Evolutionary conservation across 2,888 invertebrate species (phyloP), one percentile per base, ranked within the genome.

Genomic region (Gortyna flavago): DNA sequence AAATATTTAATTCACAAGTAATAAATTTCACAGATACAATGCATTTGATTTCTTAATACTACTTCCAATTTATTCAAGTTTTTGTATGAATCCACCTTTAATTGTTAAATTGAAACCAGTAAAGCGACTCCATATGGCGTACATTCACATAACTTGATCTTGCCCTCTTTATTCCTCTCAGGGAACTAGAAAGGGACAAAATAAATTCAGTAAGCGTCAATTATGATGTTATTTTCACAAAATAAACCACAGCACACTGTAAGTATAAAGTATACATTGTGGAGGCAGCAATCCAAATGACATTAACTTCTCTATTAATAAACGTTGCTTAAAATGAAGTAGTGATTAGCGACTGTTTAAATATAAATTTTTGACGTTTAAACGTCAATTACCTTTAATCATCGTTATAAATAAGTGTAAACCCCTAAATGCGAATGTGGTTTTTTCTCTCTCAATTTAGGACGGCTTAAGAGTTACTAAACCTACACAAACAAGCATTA

Each of bases 11-110:
- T 44, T 75, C 6, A 48, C 8, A 3, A 44, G 11, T 35, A 35
- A 35, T 35, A 32, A 18, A 44, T 35, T 9, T 59, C 21, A 32
- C 35, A 29, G 11, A 7, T 21, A n/a, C 5, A 57, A 32, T 44
- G 16, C 4, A n/a, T 29, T 21, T 1, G 0, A 21, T 74, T 48
- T 44, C 18, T 41, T 66, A 25, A 32, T 66, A 8, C 29, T n/a
- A 35, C 5, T 32, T 51, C 16, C 13, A n/a, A 35, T 72, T 85
- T 59, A 65, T 73, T 81, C 7, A 75, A 35, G 41, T 72, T 77
- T 72, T 78, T 72, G 72, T 86, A 72, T 86, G 84, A 83, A 75
- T 70, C 41, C 48, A 35, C 72, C 86, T 79, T 84, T 83, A 84
- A 83, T 74, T 79, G 61, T 78, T 85, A 32, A 18, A 67, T 59